Conservation (phyloP, 1,140 invertebrate genomes). For the Dinoponera quadriceps region DNA sequence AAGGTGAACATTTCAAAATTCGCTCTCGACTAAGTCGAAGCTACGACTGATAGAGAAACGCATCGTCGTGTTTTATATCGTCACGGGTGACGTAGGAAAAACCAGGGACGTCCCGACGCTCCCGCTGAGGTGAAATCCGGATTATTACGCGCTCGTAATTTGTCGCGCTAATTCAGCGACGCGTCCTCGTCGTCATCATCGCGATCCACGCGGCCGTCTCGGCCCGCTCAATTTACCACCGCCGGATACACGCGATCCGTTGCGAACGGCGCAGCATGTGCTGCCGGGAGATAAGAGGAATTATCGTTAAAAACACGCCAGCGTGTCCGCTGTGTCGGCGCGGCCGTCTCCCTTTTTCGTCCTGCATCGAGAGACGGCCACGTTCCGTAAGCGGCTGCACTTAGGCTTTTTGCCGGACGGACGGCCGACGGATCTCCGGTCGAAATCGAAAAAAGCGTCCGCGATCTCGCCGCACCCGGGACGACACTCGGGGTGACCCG, state of each 20-base stretch:
- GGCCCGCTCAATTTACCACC: constrained; percentile 68
- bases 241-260: constrained; percentile 54
- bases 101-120: background rate
- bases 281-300: constrained; percentile 70
- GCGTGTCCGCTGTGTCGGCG: constrained; percentile 54
- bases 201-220: constrained; percentile 62
- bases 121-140: constrained; percentile 2
- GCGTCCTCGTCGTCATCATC: background rate
- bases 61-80: background rate
- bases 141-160: background rate
- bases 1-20: background rate
- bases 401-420: constrained; percentile 63
- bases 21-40: background rate
- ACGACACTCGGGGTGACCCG: constrained; percentile 53
- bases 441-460: constrained; percentile 29
- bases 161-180: constrained; percentile 32
- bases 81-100: background rate
- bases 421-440: constrained; percentile 37
- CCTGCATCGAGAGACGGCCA: constrained; percentile 34
- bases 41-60: background rate
- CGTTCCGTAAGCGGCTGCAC: constrained; percentile 59
- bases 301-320: constrained; percentile 75
- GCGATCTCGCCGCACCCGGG: constrained; percentile 15
- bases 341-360: constrained; percentile 54
- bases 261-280: constrained; percentile 70